Conservation (phyloP, 1,140 invertebrate genomes). For the Centruroides sculpturatus region DNA sequence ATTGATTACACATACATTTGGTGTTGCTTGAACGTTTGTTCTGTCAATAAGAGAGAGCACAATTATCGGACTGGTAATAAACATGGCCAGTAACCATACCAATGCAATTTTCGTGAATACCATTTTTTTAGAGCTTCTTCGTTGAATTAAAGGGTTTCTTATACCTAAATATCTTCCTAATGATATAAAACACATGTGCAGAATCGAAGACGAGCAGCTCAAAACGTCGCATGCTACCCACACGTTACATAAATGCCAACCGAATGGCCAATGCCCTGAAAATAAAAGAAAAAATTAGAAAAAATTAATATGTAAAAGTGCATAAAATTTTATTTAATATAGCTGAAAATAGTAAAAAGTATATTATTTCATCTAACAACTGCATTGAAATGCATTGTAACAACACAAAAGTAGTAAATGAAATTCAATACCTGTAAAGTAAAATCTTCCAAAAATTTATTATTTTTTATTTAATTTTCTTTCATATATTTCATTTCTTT, state of each 20-base stretch:
- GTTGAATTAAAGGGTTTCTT: slow-evolving; percentile 66
- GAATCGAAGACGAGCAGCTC: slow-evolving; percentile 82
- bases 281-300: slow-evolving; percentile 8
- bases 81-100: slow-evolving; percentile 70
- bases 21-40: slow-evolving; percentile 57
- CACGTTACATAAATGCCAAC: slow-evolving; percentile 72
- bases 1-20: slow-evolving; percentile 63
- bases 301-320: too few species aligned
- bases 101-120: slow-evolving; percentile 66
- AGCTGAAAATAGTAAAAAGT: too few species aligned
- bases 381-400: too few species aligned
- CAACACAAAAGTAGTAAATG: too few species aligned
- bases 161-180: slow-evolving; percentile 84
- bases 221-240: slow-evolving; percentile 91
- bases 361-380: too few species aligned
- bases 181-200: slow-evolving; percentile 95
- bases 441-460: too few species aligned
- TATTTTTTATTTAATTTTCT: too few species aligned
- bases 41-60: slow-evolving; percentile 54
- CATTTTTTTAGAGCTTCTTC: slow-evolving; percentile 38
- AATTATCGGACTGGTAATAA: slow-evolving; percentile 74
- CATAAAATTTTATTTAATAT: too few species aligned
- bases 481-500: too few species aligned
- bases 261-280: slow-evolving; percentile 83
- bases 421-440: too few species aligned